phyloP scores from a whole-genome alignment of 2,113 vertebrate genomes.

The Microtus richardsoni region DNA sequence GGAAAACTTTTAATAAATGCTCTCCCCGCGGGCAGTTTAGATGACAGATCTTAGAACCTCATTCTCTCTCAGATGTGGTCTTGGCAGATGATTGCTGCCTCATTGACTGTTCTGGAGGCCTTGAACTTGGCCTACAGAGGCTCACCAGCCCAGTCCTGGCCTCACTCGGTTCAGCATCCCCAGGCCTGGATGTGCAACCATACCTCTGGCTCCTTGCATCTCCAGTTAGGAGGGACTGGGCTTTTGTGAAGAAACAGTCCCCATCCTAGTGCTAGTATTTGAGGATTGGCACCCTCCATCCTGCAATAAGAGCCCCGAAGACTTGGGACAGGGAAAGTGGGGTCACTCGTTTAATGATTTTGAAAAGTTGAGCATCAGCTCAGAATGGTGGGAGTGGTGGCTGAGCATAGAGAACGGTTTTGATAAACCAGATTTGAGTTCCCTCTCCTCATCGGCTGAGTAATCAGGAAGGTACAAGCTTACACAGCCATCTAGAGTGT shows the following conservation, averaged over 20 bases:
- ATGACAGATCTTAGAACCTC: not conserved
- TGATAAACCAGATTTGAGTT: no score
- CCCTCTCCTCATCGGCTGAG: not conserved
- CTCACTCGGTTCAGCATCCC: no score
- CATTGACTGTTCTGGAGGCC: not conserved
- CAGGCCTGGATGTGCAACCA: no score
- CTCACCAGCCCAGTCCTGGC: no score
- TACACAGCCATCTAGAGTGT: not conserved
- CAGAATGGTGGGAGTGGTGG: not conserved
- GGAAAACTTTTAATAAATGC: slow-evolving; percentile 50
- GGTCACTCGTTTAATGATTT: not conserved
- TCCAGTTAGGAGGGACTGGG: not conserved
- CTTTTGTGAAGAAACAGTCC: not conserved
- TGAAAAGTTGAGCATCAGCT: not conserved
- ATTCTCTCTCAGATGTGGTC: not conserved
- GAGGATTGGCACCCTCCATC: accelerated
- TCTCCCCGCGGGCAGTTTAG: not conserved
- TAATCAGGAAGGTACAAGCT: not conserved
- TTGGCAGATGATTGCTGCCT: not conserved
- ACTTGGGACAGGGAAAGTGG: not conserved
- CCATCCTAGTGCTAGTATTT: not conserved
- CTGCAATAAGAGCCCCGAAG: no score
- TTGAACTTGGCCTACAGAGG: not conserved
- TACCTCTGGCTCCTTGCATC: not conserved
- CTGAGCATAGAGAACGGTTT: no score